phyloP scores from a whole-genome alignment of 37 sponge, comb jelly and placozoan species.

The Geodia barretti region DNA sequence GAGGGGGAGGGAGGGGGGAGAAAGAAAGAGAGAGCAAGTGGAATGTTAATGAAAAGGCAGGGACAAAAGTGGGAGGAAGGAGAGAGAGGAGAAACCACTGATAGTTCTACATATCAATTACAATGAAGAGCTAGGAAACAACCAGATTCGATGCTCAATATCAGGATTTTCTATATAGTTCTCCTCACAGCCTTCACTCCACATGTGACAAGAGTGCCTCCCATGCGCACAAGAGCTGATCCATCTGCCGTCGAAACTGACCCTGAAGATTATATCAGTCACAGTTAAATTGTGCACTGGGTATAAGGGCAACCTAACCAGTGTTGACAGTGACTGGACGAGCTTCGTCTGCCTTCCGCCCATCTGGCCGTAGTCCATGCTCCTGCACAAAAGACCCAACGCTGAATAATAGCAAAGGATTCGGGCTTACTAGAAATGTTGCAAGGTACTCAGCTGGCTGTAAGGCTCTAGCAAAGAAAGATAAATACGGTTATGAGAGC shows the following conservation, averaged over 20 bases:
- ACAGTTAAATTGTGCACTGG: background rate
- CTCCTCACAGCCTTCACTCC: constrained; percentile 68
- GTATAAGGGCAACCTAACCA: constrained; percentile 7
- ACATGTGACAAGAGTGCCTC: constrained; percentile 64
- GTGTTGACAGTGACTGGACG: constrained; percentile 42
- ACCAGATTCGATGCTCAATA: too few species aligned
- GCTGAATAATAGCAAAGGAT: too few species aligned
- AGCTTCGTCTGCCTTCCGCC: constrained; percentile 4
- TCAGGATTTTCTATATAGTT: background rate
- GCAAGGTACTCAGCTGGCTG: constrained; percentile 17
- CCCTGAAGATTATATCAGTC: constrained; percentile 14
- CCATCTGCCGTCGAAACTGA: constrained; percentile 60
- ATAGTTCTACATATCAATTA: too few species aligned
- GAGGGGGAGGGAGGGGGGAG: too few species aligned
- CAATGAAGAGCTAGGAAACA: too few species aligned
- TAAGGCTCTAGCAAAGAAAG: constrained; percentile 27
- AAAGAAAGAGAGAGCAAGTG: too few species aligned
- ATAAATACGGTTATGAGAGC: too few species aligned
- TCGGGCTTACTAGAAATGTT: constrained; percentile 35
- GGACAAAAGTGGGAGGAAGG: too few species aligned
- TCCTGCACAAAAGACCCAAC: constrained; percentile 25
- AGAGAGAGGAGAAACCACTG: background rate
- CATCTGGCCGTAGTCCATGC: constrained; percentile 56
- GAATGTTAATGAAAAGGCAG: too few species aligned
- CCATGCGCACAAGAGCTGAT: constrained; percentile 63